These are phyloP conservation scores for Lamproptera curius DNA, from an alignment of 2,888 invertebrate genomes.

Conservation along the genomic window DNA sequence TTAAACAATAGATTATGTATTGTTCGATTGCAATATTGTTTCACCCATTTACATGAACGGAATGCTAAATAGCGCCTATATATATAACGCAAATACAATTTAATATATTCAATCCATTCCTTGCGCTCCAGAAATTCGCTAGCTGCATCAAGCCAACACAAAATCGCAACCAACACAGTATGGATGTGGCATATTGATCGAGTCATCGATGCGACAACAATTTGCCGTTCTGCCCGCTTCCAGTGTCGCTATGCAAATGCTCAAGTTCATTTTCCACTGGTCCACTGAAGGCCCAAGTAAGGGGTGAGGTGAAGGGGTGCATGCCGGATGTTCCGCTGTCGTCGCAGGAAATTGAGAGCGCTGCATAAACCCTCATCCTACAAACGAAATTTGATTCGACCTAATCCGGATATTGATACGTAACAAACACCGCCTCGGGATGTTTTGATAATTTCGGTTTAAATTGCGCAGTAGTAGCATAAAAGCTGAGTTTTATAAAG, in stretches of 20 bases:
- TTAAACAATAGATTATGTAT: too few relatives aligned
- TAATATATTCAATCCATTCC: too few relatives aligned
- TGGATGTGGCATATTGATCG: constrained; percentile 66
- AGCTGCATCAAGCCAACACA: constrained; percentile 6
- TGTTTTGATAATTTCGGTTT: constrained; percentile 38
- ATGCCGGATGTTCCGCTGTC: constrained; percentile 71
- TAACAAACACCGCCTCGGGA: constrained; percentile 58
- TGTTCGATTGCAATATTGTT: too few relatives aligned
- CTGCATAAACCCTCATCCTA: constrained; percentile 75
- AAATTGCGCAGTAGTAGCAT: too few relatives aligned
- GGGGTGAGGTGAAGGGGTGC: constrained; percentile 35
- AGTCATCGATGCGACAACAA: constrained; percentile 71
- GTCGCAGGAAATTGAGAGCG: constrained; percentile 76
- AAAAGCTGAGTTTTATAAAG: too few relatives aligned
- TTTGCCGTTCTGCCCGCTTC: constrained; percentile 71
- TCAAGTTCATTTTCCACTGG: constrained; percentile 67
- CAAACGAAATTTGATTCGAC: constrained; percentile 74
- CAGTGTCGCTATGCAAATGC: constrained; percentile 73
- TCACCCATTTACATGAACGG: too few relatives aligned
- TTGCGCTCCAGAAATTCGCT: too few relatives aligned
- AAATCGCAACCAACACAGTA: constrained; percentile 32
- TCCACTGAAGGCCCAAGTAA: constrained; percentile 38
- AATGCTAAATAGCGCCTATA: too few relatives aligned
- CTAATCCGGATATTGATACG: constrained; percentile 77
- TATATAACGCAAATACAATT: too few relatives aligned